Conservation (phyloP, 2,797 vertebrate genomes). For the Nyctalus aviator region DNA sequence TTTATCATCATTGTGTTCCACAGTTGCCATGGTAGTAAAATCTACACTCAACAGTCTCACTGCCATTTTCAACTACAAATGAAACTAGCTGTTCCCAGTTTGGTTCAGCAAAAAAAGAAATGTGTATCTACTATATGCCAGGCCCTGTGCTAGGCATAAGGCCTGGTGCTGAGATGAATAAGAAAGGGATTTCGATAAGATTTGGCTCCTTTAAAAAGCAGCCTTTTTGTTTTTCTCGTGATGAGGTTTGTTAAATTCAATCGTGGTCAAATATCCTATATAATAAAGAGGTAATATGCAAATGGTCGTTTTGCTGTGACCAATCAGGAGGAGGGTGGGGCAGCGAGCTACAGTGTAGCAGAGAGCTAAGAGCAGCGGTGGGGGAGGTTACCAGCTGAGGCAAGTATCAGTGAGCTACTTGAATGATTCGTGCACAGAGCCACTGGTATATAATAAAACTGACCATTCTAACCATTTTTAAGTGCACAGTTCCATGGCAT, state of each 20-base stretch:
- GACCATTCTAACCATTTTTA: conserved; percentile 26
- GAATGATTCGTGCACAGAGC: too few species aligned
- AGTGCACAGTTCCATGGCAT: background rate
- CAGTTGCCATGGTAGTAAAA: conserved; percentile 82
- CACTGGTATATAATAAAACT: background rate
- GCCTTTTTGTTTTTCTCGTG: background rate
- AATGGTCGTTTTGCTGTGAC: too few species aligned
- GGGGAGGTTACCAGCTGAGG: too few species aligned
- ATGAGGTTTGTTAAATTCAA: background rate
- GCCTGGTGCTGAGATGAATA: background rate
- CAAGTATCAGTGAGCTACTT: too few species aligned
- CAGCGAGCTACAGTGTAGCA: too few species aligned
- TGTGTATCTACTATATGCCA: background rate
- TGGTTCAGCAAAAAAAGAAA: conserved; percentile 60
- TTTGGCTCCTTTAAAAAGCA: background rate
- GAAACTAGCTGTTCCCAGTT: conserved; percentile 71
- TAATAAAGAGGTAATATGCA: too few species aligned
- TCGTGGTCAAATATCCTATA: background rate
- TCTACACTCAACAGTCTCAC: conserved; percentile 69
- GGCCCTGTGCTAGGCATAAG: conserved; percentile 9
- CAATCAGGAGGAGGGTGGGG: too few species aligned
- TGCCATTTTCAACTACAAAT: conserved; percentile 74
- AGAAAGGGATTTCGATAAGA: background rate
- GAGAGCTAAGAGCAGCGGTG: too few species aligned
- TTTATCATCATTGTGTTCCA: conserved; percentile 72